Percentiles rank a stretch among this genome's conserved stretches.
Conservation (phyloP, 2,797 vertebrate genomes). For the Aldrovandia affinis region DNA sequence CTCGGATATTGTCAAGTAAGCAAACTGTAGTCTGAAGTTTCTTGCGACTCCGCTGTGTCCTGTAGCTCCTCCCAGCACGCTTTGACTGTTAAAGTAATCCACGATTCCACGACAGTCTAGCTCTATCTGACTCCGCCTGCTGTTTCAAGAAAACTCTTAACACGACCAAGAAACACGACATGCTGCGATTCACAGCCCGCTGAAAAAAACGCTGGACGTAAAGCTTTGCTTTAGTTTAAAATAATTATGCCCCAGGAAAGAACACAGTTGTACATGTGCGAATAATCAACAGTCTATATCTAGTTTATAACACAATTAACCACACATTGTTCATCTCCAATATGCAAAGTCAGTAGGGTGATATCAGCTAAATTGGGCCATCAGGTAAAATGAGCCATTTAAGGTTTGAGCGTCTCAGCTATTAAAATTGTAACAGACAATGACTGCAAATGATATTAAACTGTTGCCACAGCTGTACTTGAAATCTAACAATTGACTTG, state of each 20-base stretch:
- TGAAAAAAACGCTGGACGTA: background rate
- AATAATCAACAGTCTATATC: too few relatives aligned
- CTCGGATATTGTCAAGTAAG: slow-evolving; percentile 17
- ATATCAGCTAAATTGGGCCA: too few relatives aligned
- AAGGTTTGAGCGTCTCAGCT: too few relatives aligned
- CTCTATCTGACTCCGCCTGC: slow-evolving; percentile 66
- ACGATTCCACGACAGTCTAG: slow-evolving; percentile 45
- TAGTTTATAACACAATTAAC: background rate
- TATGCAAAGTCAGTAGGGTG: too few relatives aligned
- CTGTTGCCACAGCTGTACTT: too few relatives aligned
- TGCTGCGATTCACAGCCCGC: background rate
- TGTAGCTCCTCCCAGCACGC: slow-evolving; percentile 56
- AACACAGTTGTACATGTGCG: too few relatives aligned
- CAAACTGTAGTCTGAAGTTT: slow-evolving; percentile 50
- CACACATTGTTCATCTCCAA: background rate
- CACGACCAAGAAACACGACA: background rate
- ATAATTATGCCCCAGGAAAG: too few relatives aligned
- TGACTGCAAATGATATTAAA: too few relatives aligned
- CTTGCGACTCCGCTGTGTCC: slow-evolving; percentile 34
- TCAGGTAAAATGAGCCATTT: too few relatives aligned
- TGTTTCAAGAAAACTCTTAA: slow-evolving; percentile 34
- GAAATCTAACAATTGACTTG: too few relatives aligned
- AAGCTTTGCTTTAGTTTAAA: background rate
- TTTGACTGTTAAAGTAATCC: slow-evolving; percentile 39
- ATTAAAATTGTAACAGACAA: too few relatives aligned